A percentile compares a stretch with the other conserved stretches of the same genome.
Evolutionary conservation across 1,140 invertebrate species (phyloP).

Genomic region (Wiebesia pumilae): DNA sequence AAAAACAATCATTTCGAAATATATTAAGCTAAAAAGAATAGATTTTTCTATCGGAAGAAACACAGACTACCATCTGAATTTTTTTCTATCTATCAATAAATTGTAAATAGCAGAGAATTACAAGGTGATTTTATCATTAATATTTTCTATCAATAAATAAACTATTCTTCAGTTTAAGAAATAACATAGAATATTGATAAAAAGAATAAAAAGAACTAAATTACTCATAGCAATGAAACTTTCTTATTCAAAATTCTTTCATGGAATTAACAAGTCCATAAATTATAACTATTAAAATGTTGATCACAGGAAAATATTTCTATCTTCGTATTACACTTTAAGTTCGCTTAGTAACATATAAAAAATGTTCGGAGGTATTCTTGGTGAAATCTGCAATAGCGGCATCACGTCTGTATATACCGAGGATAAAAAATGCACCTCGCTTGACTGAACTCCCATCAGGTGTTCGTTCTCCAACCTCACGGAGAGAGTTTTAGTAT

Average conservation of each 20-base stretch:
- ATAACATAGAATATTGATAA: neutral
- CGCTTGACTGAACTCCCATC: conserved; percentile 3
- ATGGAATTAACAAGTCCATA: conserved; percentile 9
- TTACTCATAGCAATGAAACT: neutral
- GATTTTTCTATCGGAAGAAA: too few species aligned
- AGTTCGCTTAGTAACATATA: neutral
- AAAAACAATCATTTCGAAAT: too few species aligned
- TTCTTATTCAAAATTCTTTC: neutral
- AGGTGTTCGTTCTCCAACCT: neutral
- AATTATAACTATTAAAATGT: conserved; percentile 31
- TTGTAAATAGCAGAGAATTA: neutral
- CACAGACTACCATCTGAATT: too few species aligned
- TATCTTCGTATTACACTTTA: conserved; percentile 2
- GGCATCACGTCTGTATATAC: neutral
- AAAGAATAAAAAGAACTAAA: neutral
- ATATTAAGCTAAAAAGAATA: too few species aligned
- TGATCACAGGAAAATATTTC: conserved; percentile 10
- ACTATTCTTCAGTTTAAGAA: neutral
- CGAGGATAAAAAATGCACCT: conserved; percentile 32
- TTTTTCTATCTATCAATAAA: neutral
- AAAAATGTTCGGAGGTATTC: conserved; percentile 1
- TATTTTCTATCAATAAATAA: neutral
- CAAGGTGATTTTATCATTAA: neutral
- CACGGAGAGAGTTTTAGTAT: conserved; percentile 14
- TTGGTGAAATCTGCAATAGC: conserved; percentile 39